Percentiles rank a stretch among this genome's conserved stretches.
phyloP scores from a whole-genome alignment of 2,113 vertebrate species.

The Ptilorrhoa leucosticta region DNA sequence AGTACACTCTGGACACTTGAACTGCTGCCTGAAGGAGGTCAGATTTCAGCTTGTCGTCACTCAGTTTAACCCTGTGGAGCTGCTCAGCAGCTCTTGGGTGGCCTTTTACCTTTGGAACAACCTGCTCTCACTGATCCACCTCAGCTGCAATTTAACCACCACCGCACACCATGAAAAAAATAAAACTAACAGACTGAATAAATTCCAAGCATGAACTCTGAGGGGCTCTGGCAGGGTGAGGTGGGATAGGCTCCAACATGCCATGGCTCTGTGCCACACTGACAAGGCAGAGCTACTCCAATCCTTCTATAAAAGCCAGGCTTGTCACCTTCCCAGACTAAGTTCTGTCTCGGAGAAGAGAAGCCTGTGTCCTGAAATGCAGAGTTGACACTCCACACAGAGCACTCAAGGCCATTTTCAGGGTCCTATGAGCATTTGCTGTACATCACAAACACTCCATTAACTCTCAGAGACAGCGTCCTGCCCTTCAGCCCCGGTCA shows the following conservation, averaged over 20 bases:
- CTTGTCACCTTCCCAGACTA: neutral
- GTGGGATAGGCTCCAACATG: neutral
- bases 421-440: neutral
- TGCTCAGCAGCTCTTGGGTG: neutral
- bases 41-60: neutral
- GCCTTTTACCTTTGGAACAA: constrained; percentile 47
- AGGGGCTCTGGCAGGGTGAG: neutral
- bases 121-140: neutral
- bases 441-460: neutral
- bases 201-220: rapidly evolving
- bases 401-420: neutral
- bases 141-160: constrained; percentile 26
- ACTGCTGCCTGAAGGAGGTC: neutral
- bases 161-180: neutral
- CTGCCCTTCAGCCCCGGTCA: neutral
- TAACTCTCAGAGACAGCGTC: neutral
- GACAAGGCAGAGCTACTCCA: neutral
- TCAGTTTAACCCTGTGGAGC: neutral
- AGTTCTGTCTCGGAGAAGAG: neutral
- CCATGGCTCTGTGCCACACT: rapidly evolving
- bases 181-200: neutral
- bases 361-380: neutral
- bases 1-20: neutral
- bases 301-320: neutral
- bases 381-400: neutral